Evolutionary conservation across 2,888 invertebrate species (phyloP), one percentile per base, ranked within the genome.

Genomic region (Dorcus parallelipipedus): DNA sequence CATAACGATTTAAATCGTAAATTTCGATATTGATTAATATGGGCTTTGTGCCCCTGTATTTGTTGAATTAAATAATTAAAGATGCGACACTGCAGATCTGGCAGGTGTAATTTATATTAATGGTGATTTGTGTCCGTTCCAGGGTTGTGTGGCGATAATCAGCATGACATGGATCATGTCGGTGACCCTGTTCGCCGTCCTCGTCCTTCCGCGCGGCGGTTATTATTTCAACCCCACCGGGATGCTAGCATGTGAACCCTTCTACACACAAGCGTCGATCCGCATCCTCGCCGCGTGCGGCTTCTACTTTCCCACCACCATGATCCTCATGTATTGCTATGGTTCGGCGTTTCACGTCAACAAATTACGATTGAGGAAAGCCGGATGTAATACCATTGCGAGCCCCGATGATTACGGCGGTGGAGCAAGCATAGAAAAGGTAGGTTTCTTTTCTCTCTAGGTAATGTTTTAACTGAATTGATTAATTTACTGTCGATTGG

Each of bases 241-340:
- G 23, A 83, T 93, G 70, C 86, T 91, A 81, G 92, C 91, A 53
- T 93, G 93, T 77, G 93, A 93, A 74, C 93, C 93, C 38, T 93
- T 93, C 76, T 93, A 91, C 76, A 86, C 90, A 69, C 86, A 90
- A 72, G 78, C 82, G 42, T 83, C 82, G 72, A 83, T 81, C 75
- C 86, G 93, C 72, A 93, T 93, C 70, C 80, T 93, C 65, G 87
- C 93, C 59, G 92, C 92, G 69, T 93, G 93, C 78, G 88, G 90
- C 62, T 91, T 93, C 79, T 94, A 93, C 78, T 93, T 93, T 71
- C 93, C 93, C 20, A 93, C 93, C 26, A 93, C 93, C 38, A 93
- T 93, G 93, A 90, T 92, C 60, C 82, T 93, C 70, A 93, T 93
- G 92, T 93, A 93, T 76, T 93, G 93, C 79, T 93, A 93, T 73